Percentiles rank a stretch among this genome's conserved stretches.
These are phyloP conservation scores for Lithosia quadra DNA, from an alignment of 2,888 invertebrate genomes.

Conservation along the genomic window DNA sequence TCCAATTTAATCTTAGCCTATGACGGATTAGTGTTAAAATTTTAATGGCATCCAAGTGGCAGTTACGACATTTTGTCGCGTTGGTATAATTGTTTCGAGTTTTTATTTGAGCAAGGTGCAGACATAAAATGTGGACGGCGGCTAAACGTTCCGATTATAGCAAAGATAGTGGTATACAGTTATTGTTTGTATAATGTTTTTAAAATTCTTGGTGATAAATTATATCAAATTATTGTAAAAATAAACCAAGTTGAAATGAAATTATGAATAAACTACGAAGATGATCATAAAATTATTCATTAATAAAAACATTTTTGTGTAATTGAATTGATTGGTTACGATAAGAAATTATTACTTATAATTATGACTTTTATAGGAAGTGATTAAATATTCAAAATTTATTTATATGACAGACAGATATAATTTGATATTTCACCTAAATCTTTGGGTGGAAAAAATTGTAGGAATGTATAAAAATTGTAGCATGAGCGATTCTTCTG, in stretches of 20 bases:
- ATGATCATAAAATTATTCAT: neutral
- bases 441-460: too few species aligned
- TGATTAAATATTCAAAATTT: neutral
- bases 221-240: slow-evolving; percentile 40
- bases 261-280: neutral
- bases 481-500: too few species aligned
- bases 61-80: slow-evolving; percentile 71
- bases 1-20: slow-evolving; percentile 74
- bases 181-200: slow-evolving; percentile 51
- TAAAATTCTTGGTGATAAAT: slow-evolving; percentile 46
- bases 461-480: neutral
- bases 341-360: neutral
- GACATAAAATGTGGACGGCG: slow-evolving; percentile 73
- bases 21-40: slow-evolving; percentile 73
- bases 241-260: slow-evolving; percentile 17
- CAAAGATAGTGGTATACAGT: slow-evolving; percentile 58
- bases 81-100: slow-evolving; percentile 83
- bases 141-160: slow-evolving; percentile 66
- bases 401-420: neutral
- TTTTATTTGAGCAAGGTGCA: slow-evolving; percentile 85
- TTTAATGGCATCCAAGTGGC: slow-evolving; percentile 72
- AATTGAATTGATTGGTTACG: neutral
- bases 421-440: neutral
- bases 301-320: neutral
- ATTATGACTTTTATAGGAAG: neutral